Base-by-base conservation (phyloP, 2,888 invertebrate species). In the Folsomia manolachei region DNA sequence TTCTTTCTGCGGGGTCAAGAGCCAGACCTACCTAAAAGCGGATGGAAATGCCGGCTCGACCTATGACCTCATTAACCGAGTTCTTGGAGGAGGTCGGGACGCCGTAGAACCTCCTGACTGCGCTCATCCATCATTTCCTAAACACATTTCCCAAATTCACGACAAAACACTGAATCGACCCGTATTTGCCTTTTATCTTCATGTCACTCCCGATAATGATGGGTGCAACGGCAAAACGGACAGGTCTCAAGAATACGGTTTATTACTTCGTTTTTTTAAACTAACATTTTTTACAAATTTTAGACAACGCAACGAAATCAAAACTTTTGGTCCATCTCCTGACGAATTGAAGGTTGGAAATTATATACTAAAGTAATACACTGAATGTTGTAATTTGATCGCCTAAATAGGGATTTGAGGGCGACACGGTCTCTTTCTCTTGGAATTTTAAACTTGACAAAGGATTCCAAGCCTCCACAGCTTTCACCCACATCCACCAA, bases 401-500 rank as follows among this genome's bases (percentile, higher is more conserved):
- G n/a, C n/a, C n/a, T n/a, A n/a, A n/a, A n/a, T n/a, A n/a, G 1
- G 69, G 66, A 1, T 18, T 11, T 2, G 25, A 74, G 7, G 73
- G 71, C 4, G 73, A 73, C 53, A 71, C 19, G 0, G 61, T 75
- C 1, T 69, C 71, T 0, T 63, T 61, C 24, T 73, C 75, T 1
- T 75, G 73, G 73, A 71, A 70, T 52, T 69, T 75, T 21, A 71
- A 71, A 39, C 61, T 75, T 1, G 71, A 73, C 56, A 52, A 67
- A 24, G 69, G 60, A 51, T 73, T 75, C 24, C 71, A 75, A 27
- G 71, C 75, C 4, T 73, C 73, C 0, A 64, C 63, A 9, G 24
- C 63, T 1, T 75, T 73, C 56, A 73, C 75, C 14, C 71, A 71
- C 25, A 56, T 75, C 23, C 71, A 71, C 27, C 75, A 75, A 66